Evolutionary conservation across 2,113 vertebrate species (phyloP).

Genomic region (Antechinus stuartii): DNA sequence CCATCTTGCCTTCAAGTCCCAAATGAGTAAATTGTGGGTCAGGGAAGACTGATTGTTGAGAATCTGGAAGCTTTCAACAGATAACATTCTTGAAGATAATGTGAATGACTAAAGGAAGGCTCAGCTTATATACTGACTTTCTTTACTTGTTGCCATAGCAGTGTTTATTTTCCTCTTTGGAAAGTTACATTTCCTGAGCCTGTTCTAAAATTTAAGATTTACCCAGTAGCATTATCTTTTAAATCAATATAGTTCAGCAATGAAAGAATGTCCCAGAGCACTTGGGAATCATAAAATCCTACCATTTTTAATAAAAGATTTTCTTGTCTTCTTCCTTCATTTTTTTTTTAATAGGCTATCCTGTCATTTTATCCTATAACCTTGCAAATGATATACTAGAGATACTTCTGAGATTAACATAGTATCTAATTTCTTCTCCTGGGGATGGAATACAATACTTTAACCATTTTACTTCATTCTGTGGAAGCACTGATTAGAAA

Average conservation of each 20-base stretch:
- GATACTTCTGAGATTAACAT: neutral
- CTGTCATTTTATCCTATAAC: neutral
- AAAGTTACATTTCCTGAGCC: neutral
- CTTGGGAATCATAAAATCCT: neutral
- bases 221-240: neutral
- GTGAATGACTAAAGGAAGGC: neutral
- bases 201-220: neutral
- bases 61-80: neutral
- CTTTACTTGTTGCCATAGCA: neutral
- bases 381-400: neutral
- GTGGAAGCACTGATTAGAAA: neutral
- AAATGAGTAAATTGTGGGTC: neutral
- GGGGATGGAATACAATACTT: neutral
- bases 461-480: neutral
- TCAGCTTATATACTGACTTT: neutral
- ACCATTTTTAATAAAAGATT: neutral
- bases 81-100: neutral
- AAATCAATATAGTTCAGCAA: neutral
- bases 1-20: neutral
- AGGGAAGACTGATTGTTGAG: neutral
- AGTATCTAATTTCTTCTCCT: neutral
- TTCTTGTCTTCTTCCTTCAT: conserved; percentile 1
- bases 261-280: neutral
- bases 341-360: neutral
- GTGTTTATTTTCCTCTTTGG: neutral